Conservation (phyloP, 2,888 invertebrate species). For the Carterocephalus palaemon region DNA sequence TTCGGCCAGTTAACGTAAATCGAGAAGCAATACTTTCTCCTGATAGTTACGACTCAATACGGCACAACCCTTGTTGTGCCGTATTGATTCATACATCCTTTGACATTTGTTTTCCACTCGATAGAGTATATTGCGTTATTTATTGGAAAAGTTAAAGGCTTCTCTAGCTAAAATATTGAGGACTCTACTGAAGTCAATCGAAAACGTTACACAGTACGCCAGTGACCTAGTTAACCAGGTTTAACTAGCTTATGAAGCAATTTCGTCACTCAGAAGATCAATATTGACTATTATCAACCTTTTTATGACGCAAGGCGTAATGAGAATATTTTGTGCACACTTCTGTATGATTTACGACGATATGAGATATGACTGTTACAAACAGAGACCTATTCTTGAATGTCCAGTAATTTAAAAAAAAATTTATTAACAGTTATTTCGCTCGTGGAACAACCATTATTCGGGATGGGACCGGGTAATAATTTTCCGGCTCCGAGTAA, state of each 20-base stretch:
- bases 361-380: no score
- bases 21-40: slow-evolving; percentile 14
- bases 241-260: slow-evolving; percentile 43
- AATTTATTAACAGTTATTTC: no score
- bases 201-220: slow-evolving; percentile 9
- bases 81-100: slow-evolving; percentile 19
- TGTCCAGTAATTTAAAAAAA: no score
- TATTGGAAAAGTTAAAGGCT: slow-evolving; percentile 12
- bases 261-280: slow-evolving; percentile 35
- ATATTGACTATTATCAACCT: slow-evolving; percentile 28
- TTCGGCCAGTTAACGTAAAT: not conserved
- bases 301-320: not conserved
- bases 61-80: no score
- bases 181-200: not conserved
- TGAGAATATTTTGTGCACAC: not conserved
- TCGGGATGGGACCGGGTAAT: no score
- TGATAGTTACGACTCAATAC: slow-evolving; percentile 13
- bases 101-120: slow-evolving; percentile 20
- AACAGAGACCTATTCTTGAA: no score
- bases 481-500: no score
- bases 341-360: no score
- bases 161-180: slow-evolving; percentile 3
- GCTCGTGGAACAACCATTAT: no score
- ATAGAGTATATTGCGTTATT: slow-evolving; percentile 11
- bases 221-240: slow-evolving; percentile 35